Evolutionary conservation across 1,140 invertebrate species (phyloP), one percentile per base, ranked within the genome.

Genomic region (Diorhabda carinulata): DNA sequence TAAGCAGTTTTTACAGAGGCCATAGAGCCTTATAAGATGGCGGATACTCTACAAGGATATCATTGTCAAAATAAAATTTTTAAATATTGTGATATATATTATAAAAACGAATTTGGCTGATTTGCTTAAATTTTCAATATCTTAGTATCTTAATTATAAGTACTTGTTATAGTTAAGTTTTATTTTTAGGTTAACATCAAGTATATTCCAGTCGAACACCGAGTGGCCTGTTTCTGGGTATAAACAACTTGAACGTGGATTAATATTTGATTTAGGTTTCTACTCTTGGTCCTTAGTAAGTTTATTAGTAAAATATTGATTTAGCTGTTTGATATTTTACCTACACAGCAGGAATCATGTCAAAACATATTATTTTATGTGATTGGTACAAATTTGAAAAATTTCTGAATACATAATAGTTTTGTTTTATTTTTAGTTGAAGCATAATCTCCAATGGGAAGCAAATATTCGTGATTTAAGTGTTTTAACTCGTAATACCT

Each of bases 371-470:
- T 25, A 25, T 25, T 25, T 25, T 25, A 1, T 25, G 25, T 25
- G 25, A 25, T 25, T 25, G 0, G 25, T 25, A 25, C 25, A 25
- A 25, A 25, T 25, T 25, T 25, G 25, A 25, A 25, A 25, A 25
- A 25, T 25, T 25, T 25, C 25, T 25, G 25, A 25, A 25, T 25
- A 25, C 25, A 25, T 25, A 25, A 60, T 40, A 40, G 10, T 62
- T 43, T 5, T 25, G 4, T 44, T 72, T 70, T 66, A 70, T 67
- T 78, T 80, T 45, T 78, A 90, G 87, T 81, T 90, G 1, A 88
- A 86, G 70, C 94, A 97, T 79, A 90, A 90, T 77, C 73, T 97
- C 9, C 89, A 92, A 72, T 96, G 92, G 85, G 94, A 96, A 82
- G 92, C 87, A 3, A 80, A 89, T 3, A 92, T 94, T 79, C 82